Evolutionary conservation across 30 jellyfish, hydroid and myxozoan species (phyloP).

Genomic region (Cassiopea andromeda): DNA sequence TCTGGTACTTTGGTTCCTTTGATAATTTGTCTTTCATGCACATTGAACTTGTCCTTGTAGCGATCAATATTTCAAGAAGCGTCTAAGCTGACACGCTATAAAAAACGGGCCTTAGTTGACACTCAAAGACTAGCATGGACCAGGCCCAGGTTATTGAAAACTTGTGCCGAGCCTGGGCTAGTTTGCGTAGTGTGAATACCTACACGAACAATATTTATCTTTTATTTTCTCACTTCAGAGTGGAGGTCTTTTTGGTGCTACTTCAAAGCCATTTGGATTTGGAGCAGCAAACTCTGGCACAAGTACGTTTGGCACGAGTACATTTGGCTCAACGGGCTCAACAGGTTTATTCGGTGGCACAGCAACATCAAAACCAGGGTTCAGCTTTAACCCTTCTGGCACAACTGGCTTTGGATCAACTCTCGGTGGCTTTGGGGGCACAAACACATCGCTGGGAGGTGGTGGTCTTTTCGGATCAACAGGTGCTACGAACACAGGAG

Average conservation of each 20-base stretch:
- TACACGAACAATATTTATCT: too few relatives aligned
- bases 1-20: too few relatives aligned
- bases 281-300: conserved; percentile 56
- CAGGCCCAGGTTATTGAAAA: too few relatives aligned
- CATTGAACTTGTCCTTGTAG: too few relatives aligned
- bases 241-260: conserved; percentile 91
- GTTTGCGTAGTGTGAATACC: too few relatives aligned
- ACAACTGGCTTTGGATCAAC: conserved; percentile 77
- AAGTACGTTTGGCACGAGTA: conserved; percentile 62
- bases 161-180: too few relatives aligned
- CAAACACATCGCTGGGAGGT: conserved; percentile 54
- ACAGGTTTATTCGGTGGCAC: conserved; percentile 75
- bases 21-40: too few relatives aligned
- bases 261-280: conserved; percentile 77
- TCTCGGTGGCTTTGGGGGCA: conserved; percentile 73
- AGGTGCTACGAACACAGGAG: conserved; percentile 41
- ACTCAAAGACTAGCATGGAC: too few relatives aligned
- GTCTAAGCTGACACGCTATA: too few relatives aligned
- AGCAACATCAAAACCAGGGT: conserved; percentile 76
- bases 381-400: conserved; percentile 61
- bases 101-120: too few relatives aligned
- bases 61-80: too few relatives aligned
- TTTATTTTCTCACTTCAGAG: conserved; percentile 7
- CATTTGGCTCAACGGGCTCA: conserved; percentile 62
- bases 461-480: conserved; percentile 76